phyloP scores from a whole-genome alignment of 2,797 vertebrate species.

The Pelobates cultripes region DNA sequence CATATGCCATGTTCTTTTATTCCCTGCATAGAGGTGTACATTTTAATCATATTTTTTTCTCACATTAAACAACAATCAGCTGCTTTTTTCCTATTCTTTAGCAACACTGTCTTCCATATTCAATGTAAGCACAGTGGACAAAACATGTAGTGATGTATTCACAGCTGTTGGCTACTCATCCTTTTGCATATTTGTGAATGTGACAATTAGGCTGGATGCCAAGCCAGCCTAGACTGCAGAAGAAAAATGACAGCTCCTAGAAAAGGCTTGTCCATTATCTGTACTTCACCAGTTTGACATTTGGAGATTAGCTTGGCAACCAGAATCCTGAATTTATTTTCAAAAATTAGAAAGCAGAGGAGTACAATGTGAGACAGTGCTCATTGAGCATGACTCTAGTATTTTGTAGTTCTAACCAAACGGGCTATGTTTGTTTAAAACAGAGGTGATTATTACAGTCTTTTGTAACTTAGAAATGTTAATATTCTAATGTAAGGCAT shows the following conservation, averaged over 20 bases:
- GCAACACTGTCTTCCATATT: not conserved
- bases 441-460: no score
- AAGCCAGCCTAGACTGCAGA: conserved; percentile 8
- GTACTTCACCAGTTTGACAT: not conserved
- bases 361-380: not conserved
- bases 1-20: no score
- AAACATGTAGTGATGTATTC: conserved; percentile 21
- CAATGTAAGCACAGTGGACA: conserved; percentile 4
- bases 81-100: not conserved
- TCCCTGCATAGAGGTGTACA: no score
- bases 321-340: not conserved
- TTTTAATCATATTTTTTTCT: not conserved
- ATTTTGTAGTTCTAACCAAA: not conserved
- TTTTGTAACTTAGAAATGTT: no score
- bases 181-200: not conserved
- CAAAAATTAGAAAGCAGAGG: not conserved
- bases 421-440: no score
- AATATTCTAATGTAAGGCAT: no score
- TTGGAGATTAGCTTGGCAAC: not conserved
- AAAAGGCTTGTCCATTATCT: not conserved
- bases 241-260: not conserved
- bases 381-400: not conserved
- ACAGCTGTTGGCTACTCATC: conserved; percentile 16
- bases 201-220: not conserved
- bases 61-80: not conserved